Evolutionary conservation across 2,797 vertebrate species (phyloP).

Genomic region (Sylvia borin): DNA sequence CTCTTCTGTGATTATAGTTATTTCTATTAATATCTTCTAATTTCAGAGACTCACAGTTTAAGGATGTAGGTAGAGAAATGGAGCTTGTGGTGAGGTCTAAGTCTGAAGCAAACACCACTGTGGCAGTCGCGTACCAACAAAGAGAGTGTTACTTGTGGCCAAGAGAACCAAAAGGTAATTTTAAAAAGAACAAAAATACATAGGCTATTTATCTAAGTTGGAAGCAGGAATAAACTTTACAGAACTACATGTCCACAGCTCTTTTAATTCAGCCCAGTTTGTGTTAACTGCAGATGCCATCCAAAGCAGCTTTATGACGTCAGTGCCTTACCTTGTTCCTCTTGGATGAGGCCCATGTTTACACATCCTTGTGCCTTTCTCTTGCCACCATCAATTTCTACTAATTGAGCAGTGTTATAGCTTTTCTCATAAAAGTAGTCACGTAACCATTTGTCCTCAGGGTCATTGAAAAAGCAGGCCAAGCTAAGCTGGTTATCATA

Average conservation of each 20-base stretch:
- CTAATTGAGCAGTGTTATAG: constrained; percentile 70
- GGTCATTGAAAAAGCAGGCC: constrained; percentile 74
- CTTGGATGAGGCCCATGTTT: constrained; percentile 73
- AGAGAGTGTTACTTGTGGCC: neutral
- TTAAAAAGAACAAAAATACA: neutral
- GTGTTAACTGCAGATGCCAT: neutral
- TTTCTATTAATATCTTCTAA: neutral
- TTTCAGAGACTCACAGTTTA: neutral
- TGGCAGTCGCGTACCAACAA: rapidly evolving
- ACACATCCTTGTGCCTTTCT: constrained; percentile 75
- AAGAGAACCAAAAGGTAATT: neutral
- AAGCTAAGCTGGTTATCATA: constrained; percentile 77
- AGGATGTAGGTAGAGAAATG: neutral
- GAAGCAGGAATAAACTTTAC: neutral
- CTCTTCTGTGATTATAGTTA: neutral
- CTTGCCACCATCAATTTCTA: constrained; percentile 75
- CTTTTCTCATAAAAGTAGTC: constrained; percentile 79
- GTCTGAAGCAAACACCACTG: neutral
- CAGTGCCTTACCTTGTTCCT: constrained; percentile 75
- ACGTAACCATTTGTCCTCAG: constrained; percentile 79
- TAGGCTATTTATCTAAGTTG: neutral
- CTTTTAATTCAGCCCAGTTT: neutral
- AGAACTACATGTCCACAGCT: neutral
- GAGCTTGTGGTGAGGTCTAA: neutral
- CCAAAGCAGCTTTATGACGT: neutral